phyloP scores from a whole-genome alignment of 2,797 vertebrate species.

The Pampus argenteus region DNA sequence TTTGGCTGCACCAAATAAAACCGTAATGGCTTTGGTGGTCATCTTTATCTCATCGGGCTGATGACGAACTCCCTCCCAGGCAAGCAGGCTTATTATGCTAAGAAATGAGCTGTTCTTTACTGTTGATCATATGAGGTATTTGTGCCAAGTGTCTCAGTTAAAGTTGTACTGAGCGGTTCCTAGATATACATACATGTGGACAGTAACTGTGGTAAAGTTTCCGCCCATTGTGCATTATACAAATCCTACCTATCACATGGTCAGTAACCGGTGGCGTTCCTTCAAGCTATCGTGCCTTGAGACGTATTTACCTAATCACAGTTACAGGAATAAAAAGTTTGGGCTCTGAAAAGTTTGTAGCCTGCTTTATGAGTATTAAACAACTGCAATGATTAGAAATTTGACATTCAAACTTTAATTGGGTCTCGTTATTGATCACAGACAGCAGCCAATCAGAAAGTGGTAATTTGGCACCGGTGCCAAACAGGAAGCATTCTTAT shows the following conservation, averaged over 20 bases:
- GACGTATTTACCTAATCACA: background rate
- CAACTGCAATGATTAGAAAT: too few species aligned
- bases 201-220: conserved; percentile 1
- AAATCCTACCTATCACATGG: conserved; percentile 32
- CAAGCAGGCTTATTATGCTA: conserved; percentile 36
- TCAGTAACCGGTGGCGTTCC: conserved; percentile 23
- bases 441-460: too few species aligned
- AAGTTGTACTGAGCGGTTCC: background rate
- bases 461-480: too few species aligned
- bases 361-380: too few species aligned
- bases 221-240: conserved; percentile 37
- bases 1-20: conserved; percentile 74
- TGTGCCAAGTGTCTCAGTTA: background rate
- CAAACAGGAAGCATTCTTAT: too few species aligned
- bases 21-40: conserved; percentile 74
- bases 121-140: background rate
- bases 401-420: too few species aligned
- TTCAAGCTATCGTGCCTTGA: conserved; percentile 12
- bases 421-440: too few species aligned
- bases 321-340: conserved; percentile 1
- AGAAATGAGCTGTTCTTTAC: background rate
- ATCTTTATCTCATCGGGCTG: conserved; percentile 68
- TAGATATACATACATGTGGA: background rate
- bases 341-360: background rate
- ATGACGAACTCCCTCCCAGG: conserved; percentile 55